Evolutionary conservation across 2,113 vertebrate genomes (phyloP).

Genomic region (Tretioscincus oriximinensis): DNA sequence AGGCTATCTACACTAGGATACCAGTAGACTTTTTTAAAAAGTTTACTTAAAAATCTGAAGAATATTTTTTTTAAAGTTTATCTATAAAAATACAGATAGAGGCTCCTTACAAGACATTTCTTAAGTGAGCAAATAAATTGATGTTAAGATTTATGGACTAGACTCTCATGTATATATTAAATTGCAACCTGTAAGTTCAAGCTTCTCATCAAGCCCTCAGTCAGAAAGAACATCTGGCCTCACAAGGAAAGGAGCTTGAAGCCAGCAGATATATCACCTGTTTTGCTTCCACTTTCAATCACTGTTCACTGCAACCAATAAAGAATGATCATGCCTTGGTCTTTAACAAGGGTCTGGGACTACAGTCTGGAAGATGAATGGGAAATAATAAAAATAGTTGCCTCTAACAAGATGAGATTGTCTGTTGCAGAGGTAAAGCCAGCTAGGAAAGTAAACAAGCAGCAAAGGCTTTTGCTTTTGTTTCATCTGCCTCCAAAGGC

Average conservation of each 20-base stretch:
- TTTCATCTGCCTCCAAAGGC: constrained; percentile 12
- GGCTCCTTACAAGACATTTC: neutral
- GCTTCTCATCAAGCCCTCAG: neutral
- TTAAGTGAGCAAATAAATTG: neutral
- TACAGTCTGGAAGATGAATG: constrained; percentile 1
- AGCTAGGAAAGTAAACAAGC: neutral
- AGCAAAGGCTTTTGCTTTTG: neutral
- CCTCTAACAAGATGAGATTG: neutral
- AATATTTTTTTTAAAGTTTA: too few relatives aligned
- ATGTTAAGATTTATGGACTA: neutral
- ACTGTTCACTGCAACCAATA: neutral
- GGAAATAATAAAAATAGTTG: neutral
- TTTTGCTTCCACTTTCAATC: neutral
- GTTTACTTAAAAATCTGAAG: too few relatives aligned
- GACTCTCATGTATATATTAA: neutral
- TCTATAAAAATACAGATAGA: neutral
- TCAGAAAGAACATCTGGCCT: neutral
- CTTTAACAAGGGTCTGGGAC: neutral
- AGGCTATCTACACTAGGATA: too few relatives aligned
- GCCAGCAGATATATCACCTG: neutral
- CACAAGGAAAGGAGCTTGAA: neutral
- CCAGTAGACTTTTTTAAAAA: too few relatives aligned
- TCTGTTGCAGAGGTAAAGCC: constrained; percentile 1
- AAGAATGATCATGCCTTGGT: neutral
- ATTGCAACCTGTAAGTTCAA: neutral